Evolutionary conservation across 2,888 invertebrate species (phyloP).

Genomic region (Spisula subtruncata): DNA sequence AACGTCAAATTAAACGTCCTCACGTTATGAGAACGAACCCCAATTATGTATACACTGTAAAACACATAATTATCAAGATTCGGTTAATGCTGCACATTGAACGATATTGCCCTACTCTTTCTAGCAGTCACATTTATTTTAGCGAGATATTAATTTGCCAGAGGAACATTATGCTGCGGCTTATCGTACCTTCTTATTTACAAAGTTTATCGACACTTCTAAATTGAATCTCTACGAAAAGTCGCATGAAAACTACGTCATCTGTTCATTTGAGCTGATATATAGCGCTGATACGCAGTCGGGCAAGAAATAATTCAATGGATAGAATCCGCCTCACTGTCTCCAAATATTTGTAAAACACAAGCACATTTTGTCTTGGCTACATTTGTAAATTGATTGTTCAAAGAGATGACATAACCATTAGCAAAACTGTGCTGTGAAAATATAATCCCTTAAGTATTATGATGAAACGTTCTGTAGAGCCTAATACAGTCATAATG

Average conservation of each 20-base stretch:
- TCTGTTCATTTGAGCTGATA: neutral
- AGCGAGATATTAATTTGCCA: neutral
- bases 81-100: neutral
- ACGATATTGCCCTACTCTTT: neutral
- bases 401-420: neutral
- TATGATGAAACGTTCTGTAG: too few species aligned
- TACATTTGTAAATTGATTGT: constrained; percentile 24
- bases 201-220: neutral
- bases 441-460: neutral
- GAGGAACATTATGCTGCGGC: neutral
- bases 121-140: neutral
- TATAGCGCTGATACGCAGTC: neutral
- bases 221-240: neutral
- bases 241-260: neutral
- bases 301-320: neutral
- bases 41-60: neutral
- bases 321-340: neutral
- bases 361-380: neutral
- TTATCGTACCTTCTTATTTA: neutral
- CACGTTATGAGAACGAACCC: neutral
- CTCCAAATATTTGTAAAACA: neutral
- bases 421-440: neutral
- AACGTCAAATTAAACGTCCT: neutral
- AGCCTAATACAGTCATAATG: too few species aligned
- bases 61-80: neutral